These are phyloP conservation scores for Conistra vaccinii DNA, from an alignment of 2,888 invertebrate species.

Conservation along the genomic window DNA sequence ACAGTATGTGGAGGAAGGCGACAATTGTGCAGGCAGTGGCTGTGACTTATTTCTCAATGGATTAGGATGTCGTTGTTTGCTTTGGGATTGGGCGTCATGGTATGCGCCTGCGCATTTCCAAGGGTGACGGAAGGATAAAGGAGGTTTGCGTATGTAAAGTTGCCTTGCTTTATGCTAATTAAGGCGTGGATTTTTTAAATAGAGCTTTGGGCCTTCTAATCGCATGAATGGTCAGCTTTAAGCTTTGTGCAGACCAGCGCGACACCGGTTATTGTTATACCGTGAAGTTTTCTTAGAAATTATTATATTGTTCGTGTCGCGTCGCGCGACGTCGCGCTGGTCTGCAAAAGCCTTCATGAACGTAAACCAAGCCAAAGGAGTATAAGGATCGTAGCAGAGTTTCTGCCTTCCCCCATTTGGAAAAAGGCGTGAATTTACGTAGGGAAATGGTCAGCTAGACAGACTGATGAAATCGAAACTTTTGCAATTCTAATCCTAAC, in stretches of 20 bases:
- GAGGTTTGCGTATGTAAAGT: conserved; percentile 7
- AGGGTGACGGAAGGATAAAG: conserved; percentile 49
- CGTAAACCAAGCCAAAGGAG: too few relatives aligned
- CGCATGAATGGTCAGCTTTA: not conserved
- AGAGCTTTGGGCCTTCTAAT: not conserved
- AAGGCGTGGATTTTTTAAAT: conserved; percentile 5
- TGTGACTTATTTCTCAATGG: conserved; percentile 59
- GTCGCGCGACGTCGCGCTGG: too few relatives aligned
- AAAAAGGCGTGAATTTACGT: too few relatives aligned
- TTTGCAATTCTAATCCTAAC: not conserved
- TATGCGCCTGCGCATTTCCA: conserved; percentile 21
- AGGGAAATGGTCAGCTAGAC: not conserved
- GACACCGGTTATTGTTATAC: too few relatives aligned
- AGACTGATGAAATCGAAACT: not conserved
- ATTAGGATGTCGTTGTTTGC: conserved; percentile 43
- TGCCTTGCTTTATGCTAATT: conserved; percentile 8
- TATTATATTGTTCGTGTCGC: too few relatives aligned
- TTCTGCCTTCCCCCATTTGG: too few relatives aligned
- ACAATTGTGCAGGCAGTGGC: conserved; percentile 54
- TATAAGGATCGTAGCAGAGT: too few relatives aligned
- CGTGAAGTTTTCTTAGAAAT: too few relatives aligned
- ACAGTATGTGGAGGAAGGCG: conserved; percentile 59
- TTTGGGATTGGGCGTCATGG: conserved; percentile 37
- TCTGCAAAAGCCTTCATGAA: too few relatives aligned
- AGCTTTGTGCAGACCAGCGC: too few relatives aligned